Percentiles rank a stretch among this genome's conserved stretches.
phyloP scores from a whole-genome alignment of 2,797 vertebrate genomes.

The Botia almorhae region DNA sequence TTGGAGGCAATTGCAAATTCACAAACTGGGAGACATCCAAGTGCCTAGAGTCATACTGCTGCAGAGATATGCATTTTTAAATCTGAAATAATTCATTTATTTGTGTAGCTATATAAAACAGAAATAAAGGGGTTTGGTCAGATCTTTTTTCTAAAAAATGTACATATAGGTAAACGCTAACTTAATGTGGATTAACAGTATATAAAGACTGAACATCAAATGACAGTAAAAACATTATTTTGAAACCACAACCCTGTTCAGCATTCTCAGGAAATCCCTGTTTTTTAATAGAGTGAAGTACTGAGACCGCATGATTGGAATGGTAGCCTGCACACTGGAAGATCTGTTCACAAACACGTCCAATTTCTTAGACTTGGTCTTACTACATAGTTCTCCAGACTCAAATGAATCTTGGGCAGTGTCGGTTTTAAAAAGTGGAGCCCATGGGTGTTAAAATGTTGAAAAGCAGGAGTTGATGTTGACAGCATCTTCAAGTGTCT shows the following conservation, averaged over 20 bases:
- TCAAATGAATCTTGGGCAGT: not conserved
- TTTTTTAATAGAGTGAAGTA: not conserved
- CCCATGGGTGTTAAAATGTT: not conserved
- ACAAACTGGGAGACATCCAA: not conserved
- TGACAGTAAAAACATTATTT: too few relatives aligned
- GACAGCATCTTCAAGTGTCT: conserved; percentile 18
- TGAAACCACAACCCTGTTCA: not conserved
- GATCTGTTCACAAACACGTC: not conserved
- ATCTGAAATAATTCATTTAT: not conserved
- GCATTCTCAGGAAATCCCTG: not conserved
- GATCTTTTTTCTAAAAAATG: not conserved
- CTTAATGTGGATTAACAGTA: not conserved
- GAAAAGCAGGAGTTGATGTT: conserved; percentile 6
- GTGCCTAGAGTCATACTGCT: not conserved
- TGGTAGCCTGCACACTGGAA: not conserved
- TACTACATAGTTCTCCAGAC: conserved; percentile 4
- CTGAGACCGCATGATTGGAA: conserved; percentile 4
- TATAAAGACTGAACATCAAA: too few relatives aligned
- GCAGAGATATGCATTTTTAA: not conserved
- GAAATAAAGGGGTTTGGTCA: not conserved
- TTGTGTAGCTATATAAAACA: too few relatives aligned
- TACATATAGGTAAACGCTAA: not conserved
- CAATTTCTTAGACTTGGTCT: not conserved
- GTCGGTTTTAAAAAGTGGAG: not conserved
- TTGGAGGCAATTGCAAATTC: not conserved